Percentiles rank a stretch among this genome's conserved stretches.
These are phyloP conservation scores for Danio jaintianensis DNA, from an alignment of 2,797 vertebrate genomes.

Conservation along the genomic window DNA sequence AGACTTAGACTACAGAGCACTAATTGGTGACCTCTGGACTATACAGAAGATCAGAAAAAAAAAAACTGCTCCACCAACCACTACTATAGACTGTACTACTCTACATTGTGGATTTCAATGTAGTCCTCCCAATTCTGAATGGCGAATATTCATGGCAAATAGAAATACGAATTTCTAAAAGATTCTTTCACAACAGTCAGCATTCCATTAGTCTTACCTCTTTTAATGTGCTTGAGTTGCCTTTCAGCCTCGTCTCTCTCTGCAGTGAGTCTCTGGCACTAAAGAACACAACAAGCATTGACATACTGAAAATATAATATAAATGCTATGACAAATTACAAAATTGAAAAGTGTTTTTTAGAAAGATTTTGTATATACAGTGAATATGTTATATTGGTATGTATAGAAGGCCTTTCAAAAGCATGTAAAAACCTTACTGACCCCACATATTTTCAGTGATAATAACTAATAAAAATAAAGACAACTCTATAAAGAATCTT, in stretches of 20 bases:
- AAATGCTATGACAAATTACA: not conserved
- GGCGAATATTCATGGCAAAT: not conserved
- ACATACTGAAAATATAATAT: not conserved
- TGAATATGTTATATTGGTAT: too few species aligned
- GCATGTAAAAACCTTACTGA: too few species aligned
- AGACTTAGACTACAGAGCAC: not conserved
- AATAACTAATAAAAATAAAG: too few species aligned
- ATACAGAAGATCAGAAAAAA: slow-evolving; percentile 18
- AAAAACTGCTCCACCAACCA: slow-evolving; percentile 1
- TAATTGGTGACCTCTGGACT: not conserved
- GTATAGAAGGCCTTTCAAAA: too few species aligned
- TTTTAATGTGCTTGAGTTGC: slow-evolving; percentile 84
- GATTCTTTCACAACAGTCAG: not conserved
- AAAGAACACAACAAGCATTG: slow-evolving; percentile 48
- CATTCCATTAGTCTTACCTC: slow-evolving; percentile 72
- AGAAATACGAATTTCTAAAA: not conserved
- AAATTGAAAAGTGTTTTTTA: too few species aligned
- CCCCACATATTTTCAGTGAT: too few species aligned
- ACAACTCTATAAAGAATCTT: too few species aligned
- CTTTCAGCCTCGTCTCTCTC: slow-evolving; percentile 82
- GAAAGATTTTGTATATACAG: too few species aligned
- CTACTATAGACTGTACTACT: not conserved
- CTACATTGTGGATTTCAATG: not conserved
- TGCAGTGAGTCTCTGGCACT: slow-evolving; percentile 78
- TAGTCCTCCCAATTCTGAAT: not conserved